These are phyloP conservation scores for Brachynemurus nebulosus DNA, from an alignment of 2,888 invertebrate genomes.

Conservation along the genomic window DNA sequence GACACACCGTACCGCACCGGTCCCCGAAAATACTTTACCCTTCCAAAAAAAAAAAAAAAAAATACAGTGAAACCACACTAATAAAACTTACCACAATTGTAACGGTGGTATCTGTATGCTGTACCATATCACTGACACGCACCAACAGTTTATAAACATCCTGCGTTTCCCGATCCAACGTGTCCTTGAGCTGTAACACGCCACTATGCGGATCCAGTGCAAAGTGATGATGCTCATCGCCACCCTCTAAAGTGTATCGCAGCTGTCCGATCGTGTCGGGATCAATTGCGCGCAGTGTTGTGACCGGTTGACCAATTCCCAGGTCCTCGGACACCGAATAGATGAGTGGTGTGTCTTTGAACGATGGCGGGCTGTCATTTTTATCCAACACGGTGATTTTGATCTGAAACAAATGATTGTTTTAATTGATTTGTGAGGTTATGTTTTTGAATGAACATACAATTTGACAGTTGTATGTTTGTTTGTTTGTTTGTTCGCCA, in stretches of 20 bases:
- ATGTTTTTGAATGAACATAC: too few species aligned
- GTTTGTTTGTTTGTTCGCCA: too few species aligned
- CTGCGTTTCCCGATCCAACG: constrained; percentile 70
- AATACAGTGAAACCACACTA: constrained; percentile 3
- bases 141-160: constrained; percentile 66
- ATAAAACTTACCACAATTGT: constrained; percentile 66
- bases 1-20: too few species aligned
- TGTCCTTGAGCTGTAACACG: constrained; percentile 56
- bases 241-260: constrained; percentile 56
- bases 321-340: constrained; percentile 76
- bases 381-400: constrained; percentile 74
- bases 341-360: constrained; percentile 56
- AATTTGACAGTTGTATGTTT: too few species aligned
- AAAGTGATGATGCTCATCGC: constrained; percentile 48
- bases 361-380: constrained; percentile 90
- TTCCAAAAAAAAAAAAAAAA: neutral
- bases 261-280: constrained; percentile 72
- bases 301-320: constrained; percentile 64
- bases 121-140: constrained; percentile 79
- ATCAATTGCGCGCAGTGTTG: constrained; percentile 65
- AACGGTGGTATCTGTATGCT: constrained; percentile 65
- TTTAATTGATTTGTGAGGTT: too few species aligned
- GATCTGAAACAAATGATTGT: constrained; percentile 60
- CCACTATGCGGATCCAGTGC: constrained; percentile 57
- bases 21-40: neutral